These are phyloP conservation scores for Drosophila teissieri DNA, from an alignment of 1,140 invertebrate genomes.

Conservation along the genomic window DNA sequence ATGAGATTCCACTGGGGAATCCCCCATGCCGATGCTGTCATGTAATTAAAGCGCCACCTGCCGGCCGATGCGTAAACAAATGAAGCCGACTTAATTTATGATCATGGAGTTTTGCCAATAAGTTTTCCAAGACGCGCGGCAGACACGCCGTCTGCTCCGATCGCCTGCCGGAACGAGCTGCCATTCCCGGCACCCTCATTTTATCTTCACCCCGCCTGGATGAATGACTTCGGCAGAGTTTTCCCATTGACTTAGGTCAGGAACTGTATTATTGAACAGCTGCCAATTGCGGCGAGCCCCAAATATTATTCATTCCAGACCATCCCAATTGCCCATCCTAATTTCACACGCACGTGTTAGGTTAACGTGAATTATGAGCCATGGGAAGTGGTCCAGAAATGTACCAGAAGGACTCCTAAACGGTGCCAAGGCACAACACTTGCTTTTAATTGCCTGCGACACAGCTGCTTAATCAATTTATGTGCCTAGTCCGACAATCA, in stretches of 20 bases:
- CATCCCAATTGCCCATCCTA: slow-evolving; percentile 16
- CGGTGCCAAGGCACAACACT: slow-evolving; percentile 26
- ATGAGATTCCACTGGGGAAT: slow-evolving; percentile 47
- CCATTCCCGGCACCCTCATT: slow-evolving; percentile 11
- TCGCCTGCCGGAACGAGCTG: slow-evolving; percentile 17
- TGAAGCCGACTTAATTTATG: slow-evolving; percentile 79
- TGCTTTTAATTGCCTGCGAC: slow-evolving; percentile 45
- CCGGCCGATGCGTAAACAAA: slow-evolving; percentile 72
- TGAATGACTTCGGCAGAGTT: slow-evolving; percentile 64
- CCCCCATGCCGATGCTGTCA: slow-evolving; percentile 50
- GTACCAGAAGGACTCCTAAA: not conserved
- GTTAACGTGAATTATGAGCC: slow-evolving; percentile 46
- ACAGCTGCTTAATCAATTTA: slow-evolving; percentile 40
- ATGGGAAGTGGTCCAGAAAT: slow-evolving; percentile 26
- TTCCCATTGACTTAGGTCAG: slow-evolving; percentile 73
- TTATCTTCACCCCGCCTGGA: slow-evolving; percentile 9
- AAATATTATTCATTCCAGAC: slow-evolving; percentile 65
- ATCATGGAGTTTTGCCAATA: slow-evolving; percentile 83
- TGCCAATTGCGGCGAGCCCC: slow-evolving; percentile 65
- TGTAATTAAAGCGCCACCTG: slow-evolving; percentile 79
- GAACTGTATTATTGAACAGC: slow-evolving; percentile 76
- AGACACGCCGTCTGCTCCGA: slow-evolving; percentile 62
- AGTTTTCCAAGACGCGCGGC: slow-evolving; percentile 49
- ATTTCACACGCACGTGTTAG: slow-evolving; percentile 54
- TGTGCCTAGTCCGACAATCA: slow-evolving; percentile 21